A percentile compares a stretch with the other conserved stretches of the same genome.
phyloP scores from a whole-genome alignment of 2,888 invertebrate genomes.

The Crepidodera aurea region DNA sequence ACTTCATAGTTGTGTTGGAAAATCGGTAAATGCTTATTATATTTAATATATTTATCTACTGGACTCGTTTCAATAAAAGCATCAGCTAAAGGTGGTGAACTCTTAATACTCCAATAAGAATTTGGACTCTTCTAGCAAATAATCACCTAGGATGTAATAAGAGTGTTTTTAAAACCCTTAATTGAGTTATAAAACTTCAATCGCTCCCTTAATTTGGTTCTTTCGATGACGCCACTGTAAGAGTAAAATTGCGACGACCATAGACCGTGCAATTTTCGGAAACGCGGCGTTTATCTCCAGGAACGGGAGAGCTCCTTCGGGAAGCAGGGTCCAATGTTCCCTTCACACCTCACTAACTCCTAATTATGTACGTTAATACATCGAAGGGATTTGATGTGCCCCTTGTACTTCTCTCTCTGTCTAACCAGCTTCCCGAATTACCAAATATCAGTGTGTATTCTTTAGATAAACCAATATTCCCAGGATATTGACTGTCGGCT shows the following conservation, averaged over 20 bases:
- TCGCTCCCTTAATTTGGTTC: too few relatives aligned
- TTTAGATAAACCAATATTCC: too few relatives aligned
- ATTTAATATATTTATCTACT: too few relatives aligned
- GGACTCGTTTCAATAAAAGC: too few relatives aligned
- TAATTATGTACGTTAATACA: constrained; percentile 56
- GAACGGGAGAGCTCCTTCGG: constrained; percentile 53
- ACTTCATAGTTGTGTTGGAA: too few relatives aligned
- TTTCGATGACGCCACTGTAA: constrained; percentile 10
- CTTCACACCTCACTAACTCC: constrained; percentile 60
- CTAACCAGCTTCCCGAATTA: constrained; percentile 6
- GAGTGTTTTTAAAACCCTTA: too few relatives aligned
- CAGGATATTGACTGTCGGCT: not conserved
- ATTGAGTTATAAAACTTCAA: too few relatives aligned
- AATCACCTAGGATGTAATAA: too few relatives aligned
- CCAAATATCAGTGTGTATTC: not conserved
- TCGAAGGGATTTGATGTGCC: constrained; percentile 34
- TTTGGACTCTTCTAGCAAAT: too few relatives aligned
- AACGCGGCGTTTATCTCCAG: constrained; percentile 51
- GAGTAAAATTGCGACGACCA: constrained; percentile 11
- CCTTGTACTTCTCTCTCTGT: constrained; percentile 5
- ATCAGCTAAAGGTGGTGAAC: too few relatives aligned
- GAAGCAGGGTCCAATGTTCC: constrained; percentile 54
- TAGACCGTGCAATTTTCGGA: constrained; percentile 47
- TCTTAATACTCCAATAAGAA: too few relatives aligned
- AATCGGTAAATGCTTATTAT: too few relatives aligned